Base-by-base conservation (phyloP, 2,797 vertebrate species). In the Catamblyrhynchus diadema region DNA sequence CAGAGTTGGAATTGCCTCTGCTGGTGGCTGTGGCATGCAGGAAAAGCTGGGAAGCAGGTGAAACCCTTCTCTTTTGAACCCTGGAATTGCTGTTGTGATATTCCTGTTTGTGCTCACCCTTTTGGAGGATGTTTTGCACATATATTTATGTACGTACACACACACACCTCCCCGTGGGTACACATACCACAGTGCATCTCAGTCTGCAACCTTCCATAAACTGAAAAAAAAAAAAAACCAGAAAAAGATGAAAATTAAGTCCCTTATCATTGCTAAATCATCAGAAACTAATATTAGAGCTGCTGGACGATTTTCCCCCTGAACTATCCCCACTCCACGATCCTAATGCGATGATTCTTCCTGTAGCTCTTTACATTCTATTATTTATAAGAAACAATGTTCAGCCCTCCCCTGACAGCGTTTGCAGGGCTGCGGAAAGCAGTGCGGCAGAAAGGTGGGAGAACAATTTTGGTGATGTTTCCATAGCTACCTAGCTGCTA, bases 351-450 rank as follows among this genome's bases (percentile, higher is more conserved):
- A 91, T 72, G 92, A 88, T 97, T 97, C 95, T 92, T 95, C 96
- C 97, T 12, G 81, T 84, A 95, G 96, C 81, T 97, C 95, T 94
- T 93, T 92, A 77, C 96, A 85, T 97, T 98, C 93, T 97, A 97
- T 98, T 98, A 98, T 98, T 98, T 98, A 98, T 97, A 97, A 98
- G 97, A 96, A 97, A 97, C 97, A 98, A 96, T 97, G 97, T 94
- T 94, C 97, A 95, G 82, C 62, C 74, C 81, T 98, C 97, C 97
- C 97, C 94, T 94, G 97, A 94, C 96, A 95, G 97, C 93, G 74
- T 96, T 97, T 92, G 91, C 92, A 91, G 95, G 94, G 95, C 96
- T 97, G 94, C 94, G 85, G 96, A 92, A 97, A 97, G 92, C 93
- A 96, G 92, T 71, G 97, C 95, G 75, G 96, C 97, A 96, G 92